Percentiles rank a stretch among this genome's conserved stretches.
Evolutionary conservation across 2,113 vertebrate species (phyloP).

Genomic region (Thunnus maccoyii): DNA sequence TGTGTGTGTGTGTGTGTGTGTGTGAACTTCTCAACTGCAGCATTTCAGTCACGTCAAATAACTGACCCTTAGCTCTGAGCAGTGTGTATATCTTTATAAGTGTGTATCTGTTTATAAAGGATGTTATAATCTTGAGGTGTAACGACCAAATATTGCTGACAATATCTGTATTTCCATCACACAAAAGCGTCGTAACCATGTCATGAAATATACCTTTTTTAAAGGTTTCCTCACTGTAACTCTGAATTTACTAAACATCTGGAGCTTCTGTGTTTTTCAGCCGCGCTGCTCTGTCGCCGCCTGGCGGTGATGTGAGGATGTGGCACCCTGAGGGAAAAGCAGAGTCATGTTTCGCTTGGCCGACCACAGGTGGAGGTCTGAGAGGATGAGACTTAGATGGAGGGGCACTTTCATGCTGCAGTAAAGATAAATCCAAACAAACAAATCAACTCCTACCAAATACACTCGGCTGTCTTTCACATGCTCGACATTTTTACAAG

Average conservation of each 20-base stretch:
- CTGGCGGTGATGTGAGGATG: background rate
- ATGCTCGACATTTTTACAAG: too few species aligned
- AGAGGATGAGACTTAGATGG: background rate
- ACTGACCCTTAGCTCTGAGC: background rate
- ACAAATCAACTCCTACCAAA: background rate
- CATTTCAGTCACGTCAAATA: constrained; percentile 16
- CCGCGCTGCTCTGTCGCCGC: constrained; percentile 51
- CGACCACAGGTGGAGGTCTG: background rate
- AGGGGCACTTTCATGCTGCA: too few species aligned
- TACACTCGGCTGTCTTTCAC: too few species aligned
- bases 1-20: too few species aligned
- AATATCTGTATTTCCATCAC: background rate
- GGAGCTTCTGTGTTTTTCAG: background rate
- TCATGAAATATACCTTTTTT: background rate
- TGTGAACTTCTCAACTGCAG: background rate
- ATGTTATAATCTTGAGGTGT: background rate
- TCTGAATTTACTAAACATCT: constrained; percentile 2
- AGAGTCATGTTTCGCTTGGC: constrained; percentile 35
- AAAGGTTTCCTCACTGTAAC: background rate
- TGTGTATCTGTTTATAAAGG: background rate
- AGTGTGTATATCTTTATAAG: too few species aligned
- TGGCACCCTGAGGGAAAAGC: constrained; percentile 15
- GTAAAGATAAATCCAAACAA: background rate
- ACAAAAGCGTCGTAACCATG: background rate
- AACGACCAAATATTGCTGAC: background rate